Evolutionary conservation across 1,140 invertebrate genomes (phyloP), one percentile per base, ranked within the genome.

Genomic region (Listronotus oregonensis): DNA sequence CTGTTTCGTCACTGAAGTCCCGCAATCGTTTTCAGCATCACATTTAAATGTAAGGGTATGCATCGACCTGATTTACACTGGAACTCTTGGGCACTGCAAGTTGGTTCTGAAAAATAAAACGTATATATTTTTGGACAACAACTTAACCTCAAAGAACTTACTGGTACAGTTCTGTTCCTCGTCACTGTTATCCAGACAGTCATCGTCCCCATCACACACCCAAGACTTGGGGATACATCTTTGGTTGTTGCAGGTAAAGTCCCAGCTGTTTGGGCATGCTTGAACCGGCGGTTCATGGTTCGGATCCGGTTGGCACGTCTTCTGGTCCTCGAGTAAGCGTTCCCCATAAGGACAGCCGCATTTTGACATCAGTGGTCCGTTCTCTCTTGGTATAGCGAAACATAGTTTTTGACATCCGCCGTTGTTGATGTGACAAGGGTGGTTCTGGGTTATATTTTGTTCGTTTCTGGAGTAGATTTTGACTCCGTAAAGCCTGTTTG

Each of bases 321-420:
- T 83, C 12, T 84, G 85, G 76, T 96, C 90, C 6, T 87, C 83
- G 2, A 85, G 85, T 17, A 99, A 76, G 64, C 91, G 91, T 78
- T 97, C 94, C 0, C 97, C 97, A 71, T 97, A 95, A 0, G 96
- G 96, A 84, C 97, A 99, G 0, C 92, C 96, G 77, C 97, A 99
- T 54, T 90, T 86, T 0, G 86, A 85, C 7, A 92, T 75, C 11
- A 68, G 64, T 10, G 73, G 27, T 32, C 78, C 73, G 64, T 80
- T 75, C 71, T 89, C 86, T 6, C 81, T 79, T 0, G 90, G 92
- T 3, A 95, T 81, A 0, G 92, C 91, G 75, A 99, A 99, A 75
- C 97, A 99, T 40, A 99, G 86, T 75, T 98, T 97, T 51, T 95
- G 89, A 75, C 97, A 99, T 42, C 90, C 90, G 0, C 94, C 94